Evolutionary conservation across 2,888 invertebrate genomes (phyloP), one percentile per base, ranked within the genome.

Genomic region (Melieria omissa): DNA sequence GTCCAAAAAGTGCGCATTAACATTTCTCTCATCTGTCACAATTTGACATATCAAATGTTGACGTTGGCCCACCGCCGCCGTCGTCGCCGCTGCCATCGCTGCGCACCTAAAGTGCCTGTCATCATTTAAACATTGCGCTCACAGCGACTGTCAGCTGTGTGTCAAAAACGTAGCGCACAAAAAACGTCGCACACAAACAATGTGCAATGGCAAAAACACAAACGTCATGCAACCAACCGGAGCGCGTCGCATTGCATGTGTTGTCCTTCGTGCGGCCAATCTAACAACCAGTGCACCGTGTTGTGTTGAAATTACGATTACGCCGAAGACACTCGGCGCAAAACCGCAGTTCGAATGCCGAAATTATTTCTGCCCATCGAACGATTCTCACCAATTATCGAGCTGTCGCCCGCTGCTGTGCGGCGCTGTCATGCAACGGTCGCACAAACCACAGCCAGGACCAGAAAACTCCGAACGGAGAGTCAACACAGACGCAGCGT

Each of bases 361-460:
- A 29, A 29, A 29, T 29, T 29, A 29, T 29, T 29, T 29, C 29
- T 62, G 68, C 61, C 54, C 55, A 62, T 57, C 58, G 60, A 70
- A 73, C 66, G 73, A 73, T 77, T 76, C 85, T 83, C 80, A 83
- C 85, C 84, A 85, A 85, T 84, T 85, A 85, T 80, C 85, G 83
- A 78, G 77, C 84, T 82, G 82, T 81, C 84, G 79, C 80, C 76
- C 75, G 73, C 73, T 73, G 71, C 71, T 70, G 69, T 62, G 63
- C 55, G 44, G 57, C 64, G 65, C 61, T 29, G 29, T 29, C 29
- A 29, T 29, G 29, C 29, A 29, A 29, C 29, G 67, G 47, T 10
- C 10, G 58, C 44, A 57, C 14, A 54, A 29, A 63, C 45, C 29
- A 9, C 29, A 14, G 6, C 46, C 44, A 14, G 42, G 6, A 60